Evolutionary conservation across 2,797 vertebrate species (phyloP), one percentile per base, ranked within the genome.

Genomic region (Rhodeus uyekii): DNA sequence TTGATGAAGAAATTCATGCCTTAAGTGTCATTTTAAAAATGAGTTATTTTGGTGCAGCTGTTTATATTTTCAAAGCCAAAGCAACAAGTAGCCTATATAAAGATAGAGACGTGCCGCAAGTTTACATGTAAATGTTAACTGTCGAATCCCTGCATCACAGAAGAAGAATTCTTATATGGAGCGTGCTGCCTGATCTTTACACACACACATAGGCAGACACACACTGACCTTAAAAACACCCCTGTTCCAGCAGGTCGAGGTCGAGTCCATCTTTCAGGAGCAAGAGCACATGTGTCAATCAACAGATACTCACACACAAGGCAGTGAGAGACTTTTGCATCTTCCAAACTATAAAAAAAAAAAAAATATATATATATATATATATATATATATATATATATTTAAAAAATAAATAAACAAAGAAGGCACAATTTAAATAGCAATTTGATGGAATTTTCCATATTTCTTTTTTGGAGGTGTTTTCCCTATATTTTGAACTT

Each of bases 221-320:
- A 84, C 55, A 29, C 19, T 77, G 64, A 87, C 80, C 64, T 82
- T 55, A 78, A 55, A 48, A 32, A 36, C 64, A 60, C 76, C 67
- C 39, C 39, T 61, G 27, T 85, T 39, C 67, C 24, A 82, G 38
- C 67, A 64, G 78, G 16, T 75, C 82, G 75, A 82, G 79, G 79
- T 85, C 65, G 72, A 80, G 83, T 83, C 78, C 60, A 74, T 83
- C 77, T 63, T 67, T 77, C 61, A 83, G 76, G 73, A 87, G 61
- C 73, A 83, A 85, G 78, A 80, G 82, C 80, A 83, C 81, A 85
- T 81, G 39, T 68, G 77, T 60, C 77, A 83, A 81, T 85, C 68
- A 77, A 42, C 64, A 29, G 34, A 78, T 32, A 60, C 60, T 50
- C 50, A 78, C 86, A 87, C 72, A 55, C 50, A 48, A 44, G 19